A percentile compares a stretch with the other conserved stretches of the same genome.
These are phyloP conservation scores for Gryllus bimaculatus DNA, from an alignment of 1,140 invertebrate species.

Conservation along the genomic window DNA sequence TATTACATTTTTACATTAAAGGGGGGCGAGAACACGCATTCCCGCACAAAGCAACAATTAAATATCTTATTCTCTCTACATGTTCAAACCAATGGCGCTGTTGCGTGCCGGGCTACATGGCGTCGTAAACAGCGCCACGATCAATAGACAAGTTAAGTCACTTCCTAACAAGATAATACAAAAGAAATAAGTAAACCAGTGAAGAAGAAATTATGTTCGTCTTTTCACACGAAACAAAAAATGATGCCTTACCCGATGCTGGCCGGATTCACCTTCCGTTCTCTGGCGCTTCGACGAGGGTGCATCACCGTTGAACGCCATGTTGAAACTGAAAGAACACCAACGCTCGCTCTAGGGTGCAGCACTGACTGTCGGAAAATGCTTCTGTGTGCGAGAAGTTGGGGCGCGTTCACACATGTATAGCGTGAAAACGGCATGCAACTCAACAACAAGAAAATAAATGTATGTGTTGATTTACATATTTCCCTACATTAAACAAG, in stretches of 20 bases:
- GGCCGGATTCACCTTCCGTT: constrained; percentile 38
- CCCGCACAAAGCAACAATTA: too few relatives aligned
- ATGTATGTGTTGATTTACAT: background rate
- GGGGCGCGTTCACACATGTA: background rate
- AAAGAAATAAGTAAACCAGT: background rate
- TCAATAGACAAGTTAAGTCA: background rate
- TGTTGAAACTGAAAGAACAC: constrained; percentile 28
- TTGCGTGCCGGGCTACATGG: background rate
- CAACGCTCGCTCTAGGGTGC: background rate
- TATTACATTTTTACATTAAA: too few relatives aligned
- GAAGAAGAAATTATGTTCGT: background rate
- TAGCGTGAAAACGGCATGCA: background rate
- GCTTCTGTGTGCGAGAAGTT: background rate
- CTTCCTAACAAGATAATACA: background rate
- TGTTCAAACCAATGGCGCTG: background rate
- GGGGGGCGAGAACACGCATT: too few relatives aligned
- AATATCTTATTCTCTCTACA: too few relatives aligned
- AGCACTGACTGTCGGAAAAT: background rate
- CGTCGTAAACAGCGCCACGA: background rate
- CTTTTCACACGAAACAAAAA: background rate
- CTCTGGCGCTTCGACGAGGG: constrained; percentile 43
- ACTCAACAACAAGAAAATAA: background rate
- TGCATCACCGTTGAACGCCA: constrained; percentile 46
- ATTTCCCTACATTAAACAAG: too few relatives aligned
- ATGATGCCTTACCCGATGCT: constrained; percentile 38